These are phyloP conservation scores for Eupeodes luniger DNA, from an alignment of 2,888 invertebrate species.

Conservation along the genomic window DNA sequence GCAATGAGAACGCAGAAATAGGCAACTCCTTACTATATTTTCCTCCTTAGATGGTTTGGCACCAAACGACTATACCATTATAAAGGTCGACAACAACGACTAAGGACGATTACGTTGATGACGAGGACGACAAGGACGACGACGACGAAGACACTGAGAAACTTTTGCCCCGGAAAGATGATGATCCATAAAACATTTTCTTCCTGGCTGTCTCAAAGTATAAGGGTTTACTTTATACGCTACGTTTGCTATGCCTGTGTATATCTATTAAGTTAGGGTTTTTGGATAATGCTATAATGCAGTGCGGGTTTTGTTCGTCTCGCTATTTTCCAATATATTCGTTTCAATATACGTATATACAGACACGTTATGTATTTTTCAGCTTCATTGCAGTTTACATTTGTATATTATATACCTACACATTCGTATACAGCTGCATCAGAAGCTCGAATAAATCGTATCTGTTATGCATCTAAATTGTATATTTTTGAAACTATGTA, in stretches of 20 bases:
- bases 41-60: not conserved
- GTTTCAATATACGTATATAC: not conserved
- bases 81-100: conserved; percentile 23
- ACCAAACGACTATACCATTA: conserved; percentile 17
- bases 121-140: not conserved
- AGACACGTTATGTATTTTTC: conserved; percentile 10
- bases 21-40: conserved; percentile 1
- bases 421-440: not conserved
- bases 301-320: not conserved
- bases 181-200: conserved; percentile 76
- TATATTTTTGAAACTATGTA: too few relatives aligned
- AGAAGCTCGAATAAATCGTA: not conserved
- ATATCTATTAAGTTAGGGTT: conserved; percentile 28
- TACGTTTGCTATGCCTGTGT: not conserved
- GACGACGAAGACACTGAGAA: conserved; percentile 33
- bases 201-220: conserved; percentile 49
- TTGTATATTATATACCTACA: conserved; percentile 2
- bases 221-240: conserved; percentile 29
- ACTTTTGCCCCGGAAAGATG: conserved; percentile 70
- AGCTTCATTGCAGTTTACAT: conserved; percentile 21
- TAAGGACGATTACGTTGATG: not conserved
- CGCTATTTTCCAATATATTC: conserved; percentile 2
- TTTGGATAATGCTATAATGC: conserved; percentile 27
- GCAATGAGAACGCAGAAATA: conserved; percentile 34
- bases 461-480: too few relatives aligned